Evolutionary conservation across 2,888 invertebrate species (phyloP), one percentile per base, ranked within the genome.

Genomic region (Polietes domitor): DNA sequence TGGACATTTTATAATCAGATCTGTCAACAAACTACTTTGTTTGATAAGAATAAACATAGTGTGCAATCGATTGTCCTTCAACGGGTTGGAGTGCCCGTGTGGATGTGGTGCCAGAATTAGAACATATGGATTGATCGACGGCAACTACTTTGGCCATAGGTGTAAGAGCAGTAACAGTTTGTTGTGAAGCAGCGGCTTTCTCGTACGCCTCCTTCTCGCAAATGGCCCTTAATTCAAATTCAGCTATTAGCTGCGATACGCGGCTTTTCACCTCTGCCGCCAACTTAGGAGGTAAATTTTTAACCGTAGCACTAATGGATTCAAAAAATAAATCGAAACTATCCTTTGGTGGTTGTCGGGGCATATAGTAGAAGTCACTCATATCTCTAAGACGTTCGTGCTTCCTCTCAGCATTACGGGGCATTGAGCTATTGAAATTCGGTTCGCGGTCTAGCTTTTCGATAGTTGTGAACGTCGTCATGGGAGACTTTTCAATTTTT

Each of bases 141-240:
- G 85, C 74, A 41, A 80, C 58, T 9, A 73, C 68, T 68, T 21
- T 82, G 10, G 70, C 47, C n/a, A 77, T 53, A 37, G 63, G 74
- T 9, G 77, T 17, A 12, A 77, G n/a, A 9, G 73, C 7, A 9
- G 80, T n/a, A 12, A 73, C 41, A 12, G 76, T 15, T 37, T 3
- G 37, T 9, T 37, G 37, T 24, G 41, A 65, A 5, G 15, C 58
- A 6, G 53, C 74, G 6, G 41, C 26, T 4, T 37, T 50, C 15
- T 70, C 53, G 4, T 61, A 26, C 3, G 58, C 88, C 37, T 90
- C 90, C 28, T 88, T 83, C 24, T 89, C 89, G 3, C 89, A 87
- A 80, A 91, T n/a, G n/a, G 91, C 90, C 6, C 90, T 88, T 21
- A 90, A 80, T 80, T 90, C 90, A n/a, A 89, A 90, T 70, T 90